Conservation (phyloP, 2,888 invertebrate genomes). For the Antheraea assamensis region DNA sequence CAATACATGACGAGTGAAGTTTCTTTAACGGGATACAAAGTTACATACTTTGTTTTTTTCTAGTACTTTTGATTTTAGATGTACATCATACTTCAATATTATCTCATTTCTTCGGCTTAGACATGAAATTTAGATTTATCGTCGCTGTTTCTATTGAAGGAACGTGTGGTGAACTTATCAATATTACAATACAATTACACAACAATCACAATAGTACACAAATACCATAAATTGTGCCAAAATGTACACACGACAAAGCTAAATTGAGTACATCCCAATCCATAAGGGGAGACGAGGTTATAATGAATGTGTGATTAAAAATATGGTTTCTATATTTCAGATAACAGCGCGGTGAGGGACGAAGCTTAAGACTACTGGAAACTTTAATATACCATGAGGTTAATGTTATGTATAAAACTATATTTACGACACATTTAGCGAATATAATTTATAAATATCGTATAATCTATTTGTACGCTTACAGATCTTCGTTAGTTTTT, state of each 20-base stretch:
- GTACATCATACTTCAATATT: too few species aligned
- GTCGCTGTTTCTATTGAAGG: too few species aligned
- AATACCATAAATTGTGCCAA: too few species aligned
- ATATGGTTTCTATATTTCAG: slow-evolving; percentile 42
- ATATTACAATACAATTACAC: too few species aligned
- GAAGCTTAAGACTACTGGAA: slow-evolving; percentile 59
- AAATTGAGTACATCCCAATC: background rate
- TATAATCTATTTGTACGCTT: background rate
- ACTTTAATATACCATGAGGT: slow-evolving; percentile 2
- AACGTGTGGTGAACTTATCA: too few species aligned
- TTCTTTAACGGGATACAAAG: too few species aligned
- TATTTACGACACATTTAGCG: background rate
- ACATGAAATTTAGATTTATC: too few species aligned
- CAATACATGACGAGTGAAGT: too few species aligned
- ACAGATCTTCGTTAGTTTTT: background rate
- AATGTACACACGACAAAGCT: background rate
- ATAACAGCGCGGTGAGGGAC: slow-evolving; percentile 58
- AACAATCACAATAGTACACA: too few species aligned
- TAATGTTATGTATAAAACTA: background rate
- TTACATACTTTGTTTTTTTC: too few species aligned
- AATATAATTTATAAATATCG: background rate
- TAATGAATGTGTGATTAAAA: background rate
- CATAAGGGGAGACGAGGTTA: background rate
- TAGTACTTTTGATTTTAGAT: too few species aligned
- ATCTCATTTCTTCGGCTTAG: too few species aligned